Evolutionary conservation across 2,888 invertebrate genomes (phyloP).

Genomic region (Drosophila koepferae): DNA sequence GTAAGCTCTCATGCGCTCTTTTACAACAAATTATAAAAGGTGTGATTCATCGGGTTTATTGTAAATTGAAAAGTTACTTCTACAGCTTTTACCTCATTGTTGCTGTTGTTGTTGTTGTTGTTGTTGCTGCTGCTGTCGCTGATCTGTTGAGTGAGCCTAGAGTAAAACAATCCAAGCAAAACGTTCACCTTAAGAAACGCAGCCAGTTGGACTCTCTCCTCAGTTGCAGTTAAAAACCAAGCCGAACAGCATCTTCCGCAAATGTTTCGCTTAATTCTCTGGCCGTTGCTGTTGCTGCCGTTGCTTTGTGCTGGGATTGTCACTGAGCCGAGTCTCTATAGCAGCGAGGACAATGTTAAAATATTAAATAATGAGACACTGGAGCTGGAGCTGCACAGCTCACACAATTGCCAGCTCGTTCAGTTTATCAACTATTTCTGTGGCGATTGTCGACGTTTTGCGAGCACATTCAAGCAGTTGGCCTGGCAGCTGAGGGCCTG

Average conservation of each 20-base stretch:
- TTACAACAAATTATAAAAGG: not conserved
- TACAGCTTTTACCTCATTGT: slow-evolving; percentile 6
- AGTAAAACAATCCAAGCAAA: slow-evolving; percentile 38
- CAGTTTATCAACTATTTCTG: slow-evolving; percentile 98
- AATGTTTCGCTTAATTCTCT: slow-evolving; percentile 43
- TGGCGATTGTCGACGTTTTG: slow-evolving; percentile 95
- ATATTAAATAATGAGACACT: slow-evolving; percentile 32
- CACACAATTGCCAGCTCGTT: slow-evolving; percentile 82
- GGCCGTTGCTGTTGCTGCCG: slow-evolving; percentile 16
- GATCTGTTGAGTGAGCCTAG: slow-evolving; percentile 18
- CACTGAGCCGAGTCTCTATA: slow-evolving; percentile 51
- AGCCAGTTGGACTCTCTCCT: slow-evolving; percentile 33
- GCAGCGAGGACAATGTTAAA: slow-evolving; percentile 48
- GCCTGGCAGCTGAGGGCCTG: slow-evolving; percentile 40
- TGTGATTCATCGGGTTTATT: not conserved
- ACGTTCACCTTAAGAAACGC: slow-evolving; percentile 66
- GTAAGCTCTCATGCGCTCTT: too few species aligned
- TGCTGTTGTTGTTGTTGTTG: not conserved
- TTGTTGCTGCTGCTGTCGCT: not conserved
- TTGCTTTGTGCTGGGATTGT: not conserved
- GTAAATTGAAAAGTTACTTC: slow-evolving; percentile 22
- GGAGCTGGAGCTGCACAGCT: slow-evolving; percentile 11
- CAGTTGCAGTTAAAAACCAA: slow-evolving; percentile 61
- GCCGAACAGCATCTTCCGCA: slow-evolving; percentile 46
- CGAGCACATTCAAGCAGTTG: slow-evolving; percentile 86